Base-by-base conservation (phyloP, 2,888 invertebrate species). In the Lymantria monacha region DNA sequence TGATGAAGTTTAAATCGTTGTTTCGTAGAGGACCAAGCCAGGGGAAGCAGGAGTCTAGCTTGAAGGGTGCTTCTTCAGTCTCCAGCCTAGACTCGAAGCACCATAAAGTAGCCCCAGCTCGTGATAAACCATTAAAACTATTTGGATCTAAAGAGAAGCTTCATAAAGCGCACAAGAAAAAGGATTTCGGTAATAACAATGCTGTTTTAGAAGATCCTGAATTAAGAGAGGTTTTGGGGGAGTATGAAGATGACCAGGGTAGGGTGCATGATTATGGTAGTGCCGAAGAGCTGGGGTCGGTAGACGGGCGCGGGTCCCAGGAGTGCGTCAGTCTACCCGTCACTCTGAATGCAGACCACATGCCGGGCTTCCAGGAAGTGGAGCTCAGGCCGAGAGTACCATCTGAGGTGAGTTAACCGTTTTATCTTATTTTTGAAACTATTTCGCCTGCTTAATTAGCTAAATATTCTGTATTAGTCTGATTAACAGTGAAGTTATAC, bases 1-100 rank as follows among this genome's bases (percentile, higher is more conserved):
- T 96, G 96, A 96, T 96, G 94, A 97, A 96, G 93, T 94, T 97
- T 91, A 96, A 96, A 94, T 96, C 96, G 79, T 94, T 97, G 86
- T 97, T 97, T 93, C 96, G 96, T 92, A 96, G 96, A 95, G 96
- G 96, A 78, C 95, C 95, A 82, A 93, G 92, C 76, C 92, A 89
- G 72, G 89, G 90, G 70, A 91, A 92, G 74, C 89, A 91, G 81
- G 83, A 92, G 80, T 70, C 83, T 51, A 81, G 92, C 66, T 71
- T 94, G 43, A 93, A 93, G 63, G 92, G 93, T 61, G 93, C 94
- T 37, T 93, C 94, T 8, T 94, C 94, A 2, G 92, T 94, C 36
- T 94, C 93, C 49, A 94, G 94, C 73, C 87, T 94, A 67, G 94
- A 94, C 73, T 92, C 92, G 44, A 93, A 93, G 70, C 92, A 92